phyloP scores from a whole-genome alignment of 2,888 invertebrate genomes.

The Sclerodermus sp. region DNA sequence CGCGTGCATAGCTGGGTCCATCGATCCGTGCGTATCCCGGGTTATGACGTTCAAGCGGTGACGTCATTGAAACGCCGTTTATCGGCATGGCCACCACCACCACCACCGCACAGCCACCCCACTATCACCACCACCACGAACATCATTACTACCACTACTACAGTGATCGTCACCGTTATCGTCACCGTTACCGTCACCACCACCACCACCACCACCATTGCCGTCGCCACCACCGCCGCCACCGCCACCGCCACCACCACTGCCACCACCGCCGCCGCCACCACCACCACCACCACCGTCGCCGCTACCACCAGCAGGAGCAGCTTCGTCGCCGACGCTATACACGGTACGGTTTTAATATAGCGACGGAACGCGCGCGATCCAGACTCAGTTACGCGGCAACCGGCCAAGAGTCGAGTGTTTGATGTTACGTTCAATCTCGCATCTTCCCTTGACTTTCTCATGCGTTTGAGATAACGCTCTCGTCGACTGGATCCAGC shows the following conservation, averaged over 20 bases:
- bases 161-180: no score
- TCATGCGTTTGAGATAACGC: no score
- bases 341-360: conserved; percentile 54
- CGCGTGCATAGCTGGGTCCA: conserved; percentile 35
- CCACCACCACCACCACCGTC: no score
- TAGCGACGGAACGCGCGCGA: conserved; percentile 51
- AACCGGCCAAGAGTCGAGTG: conserved; percentile 40
- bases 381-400: conserved; percentile 55
- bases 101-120: no score
- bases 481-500: no score
- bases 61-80: conserved; percentile 52
- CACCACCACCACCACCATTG: conserved; percentile 11
- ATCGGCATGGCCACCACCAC: conserved; percentile 29
- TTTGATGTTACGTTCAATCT: no score
- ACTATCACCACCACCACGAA: no score
- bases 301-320: no score
- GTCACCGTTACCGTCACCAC: conserved; percentile 21
- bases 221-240: conserved; percentile 5
- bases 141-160: no score
- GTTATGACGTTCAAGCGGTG: conserved; percentile 45
- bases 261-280: background rate
- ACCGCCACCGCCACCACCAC: conserved; percentile 2
- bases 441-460: no score
- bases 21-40: conserved; percentile 42
- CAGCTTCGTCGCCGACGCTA: conserved; percentile 3